Evolutionary conservation across 2,113 vertebrate species (phyloP).

Genomic region (Xenopus borealis): DNA sequence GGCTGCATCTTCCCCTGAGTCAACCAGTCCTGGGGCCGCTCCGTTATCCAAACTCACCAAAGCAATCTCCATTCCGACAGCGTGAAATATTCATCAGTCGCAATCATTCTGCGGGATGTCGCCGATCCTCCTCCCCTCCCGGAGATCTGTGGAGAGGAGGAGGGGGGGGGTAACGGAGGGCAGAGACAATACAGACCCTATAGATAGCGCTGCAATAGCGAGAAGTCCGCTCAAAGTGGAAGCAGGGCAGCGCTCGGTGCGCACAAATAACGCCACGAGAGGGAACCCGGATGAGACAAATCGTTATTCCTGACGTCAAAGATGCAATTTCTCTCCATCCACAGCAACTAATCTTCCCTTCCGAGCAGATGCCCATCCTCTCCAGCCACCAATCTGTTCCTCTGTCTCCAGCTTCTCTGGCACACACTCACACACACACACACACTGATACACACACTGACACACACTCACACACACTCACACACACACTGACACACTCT

Average conservation of each 20-base stretch:
- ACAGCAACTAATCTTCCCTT: slow-evolving; percentile 41
- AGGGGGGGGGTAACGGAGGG: background rate
- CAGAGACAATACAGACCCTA: slow-evolving; percentile 7
- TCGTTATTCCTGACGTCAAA: slow-evolving; percentile 65
- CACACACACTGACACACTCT: no score
- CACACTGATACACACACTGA: no score
- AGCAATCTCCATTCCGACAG: slow-evolving; percentile 82
- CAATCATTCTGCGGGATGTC: slow-evolving; percentile 59
- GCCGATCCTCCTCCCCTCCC: slow-evolving; percentile 4
- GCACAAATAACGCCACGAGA: slow-evolving; percentile 36
- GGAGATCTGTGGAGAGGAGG: background rate
- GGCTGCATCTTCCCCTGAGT: slow-evolving; percentile 53
- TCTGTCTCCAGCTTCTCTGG: no score
- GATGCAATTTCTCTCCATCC: slow-evolving; percentile 53
- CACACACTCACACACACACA: no score
- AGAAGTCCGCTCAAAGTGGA: slow-evolving; percentile 16
- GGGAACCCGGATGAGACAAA: slow-evolving; percentile 64
- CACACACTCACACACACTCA: background rate
- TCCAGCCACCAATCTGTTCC: slow-evolving; percentile 12
- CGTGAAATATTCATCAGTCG: slow-evolving; percentile 58
- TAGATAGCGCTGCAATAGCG: background rate
- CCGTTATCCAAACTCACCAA: slow-evolving; percentile 87
- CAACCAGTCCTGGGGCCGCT: slow-evolving; percentile 65
- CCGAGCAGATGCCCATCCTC: slow-evolving; percentile 45
- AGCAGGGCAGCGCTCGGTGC: slow-evolving; percentile 21